phyloP scores from a whole-genome alignment of 2,888 invertebrate species.

The Volucella zonaria region DNA sequence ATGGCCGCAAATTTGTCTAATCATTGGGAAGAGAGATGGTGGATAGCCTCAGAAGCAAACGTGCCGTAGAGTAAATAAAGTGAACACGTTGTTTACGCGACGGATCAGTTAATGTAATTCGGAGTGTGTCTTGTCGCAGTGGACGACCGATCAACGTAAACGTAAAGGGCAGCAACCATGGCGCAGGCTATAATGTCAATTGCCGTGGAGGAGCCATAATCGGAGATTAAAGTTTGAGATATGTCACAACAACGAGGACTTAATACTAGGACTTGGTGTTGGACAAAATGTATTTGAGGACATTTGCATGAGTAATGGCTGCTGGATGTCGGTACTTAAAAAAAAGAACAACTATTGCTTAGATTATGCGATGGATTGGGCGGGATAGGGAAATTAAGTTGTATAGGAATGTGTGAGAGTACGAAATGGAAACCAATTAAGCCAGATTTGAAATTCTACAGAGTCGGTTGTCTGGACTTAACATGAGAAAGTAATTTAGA shows the following conservation, averaged over 20 bases:
- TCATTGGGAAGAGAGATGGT: conserved; percentile 71
- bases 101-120: conserved; percentile 74
- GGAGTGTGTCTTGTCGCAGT: conserved; percentile 58
- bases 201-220: conserved; percentile 72
- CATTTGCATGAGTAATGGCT: conserved; percentile 73
- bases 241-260: conserved; percentile 74
- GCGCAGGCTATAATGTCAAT: conserved; percentile 66
- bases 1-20: conserved; percentile 74
- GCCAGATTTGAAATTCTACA: conserved; percentile 5
- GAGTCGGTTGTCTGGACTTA: not conserved
- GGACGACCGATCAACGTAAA: conserved; percentile 2
- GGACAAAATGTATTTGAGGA: conserved; percentile 66
- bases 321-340: conserved; percentile 49
- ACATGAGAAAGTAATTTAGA: not conserved
- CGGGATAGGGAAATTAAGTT: conserved; percentile 43
- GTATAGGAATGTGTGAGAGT: conserved; percentile 23
- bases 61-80: conserved; percentile 71
- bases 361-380: not conserved
- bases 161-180: conserved; percentile 55
- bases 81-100: conserved; percentile 73
- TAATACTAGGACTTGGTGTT: conserved; percentile 64
- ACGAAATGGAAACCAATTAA: conserved; percentile 1
- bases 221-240: conserved; percentile 72
- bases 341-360: conserved; percentile 18
- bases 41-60: conserved; percentile 68